phyloP scores from a whole-genome alignment of 2,797 vertebrate genomes.

The Potorous gilbertii region DNA sequence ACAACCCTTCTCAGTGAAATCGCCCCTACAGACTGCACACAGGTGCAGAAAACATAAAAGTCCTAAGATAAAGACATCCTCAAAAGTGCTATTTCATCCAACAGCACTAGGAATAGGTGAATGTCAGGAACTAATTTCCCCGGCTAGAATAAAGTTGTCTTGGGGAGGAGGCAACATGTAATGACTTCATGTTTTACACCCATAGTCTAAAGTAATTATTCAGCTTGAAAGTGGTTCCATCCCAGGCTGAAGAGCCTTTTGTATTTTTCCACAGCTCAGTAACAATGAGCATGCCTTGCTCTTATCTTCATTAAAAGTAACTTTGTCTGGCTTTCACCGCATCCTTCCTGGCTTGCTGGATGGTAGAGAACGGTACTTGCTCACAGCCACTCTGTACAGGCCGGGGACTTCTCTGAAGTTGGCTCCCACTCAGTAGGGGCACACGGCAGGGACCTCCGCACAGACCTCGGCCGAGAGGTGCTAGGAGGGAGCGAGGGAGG shows the following conservation, averaged over 20 bases:
- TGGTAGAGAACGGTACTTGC: not conserved
- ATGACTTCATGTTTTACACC: slow-evolving; percentile 61
- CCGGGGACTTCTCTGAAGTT: not conserved
- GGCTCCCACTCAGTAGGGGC: not conserved
- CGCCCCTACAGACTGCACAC: slow-evolving; percentile 13
- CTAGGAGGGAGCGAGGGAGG: not conserved
- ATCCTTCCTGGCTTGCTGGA: not conserved
- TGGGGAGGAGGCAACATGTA: slow-evolving; percentile 23
- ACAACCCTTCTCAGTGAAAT: not conserved
- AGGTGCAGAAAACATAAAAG: slow-evolving; percentile 51
- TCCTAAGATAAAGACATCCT: not conserved
- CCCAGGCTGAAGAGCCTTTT: slow-evolving; percentile 74
- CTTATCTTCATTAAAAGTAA: not conserved
- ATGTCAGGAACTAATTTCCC: not conserved
- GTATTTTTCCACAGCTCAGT: slow-evolving; percentile 54
- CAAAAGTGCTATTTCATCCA: not conserved
- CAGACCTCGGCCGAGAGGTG: not conserved
- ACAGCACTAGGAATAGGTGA: not conserved
- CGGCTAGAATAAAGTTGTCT: slow-evolving; percentile 41
- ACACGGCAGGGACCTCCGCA: not conserved
- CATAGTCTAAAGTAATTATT: slow-evolving; percentile 18
- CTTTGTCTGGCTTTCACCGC: not conserved
- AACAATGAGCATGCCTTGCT: slow-evolving; percentile 60
- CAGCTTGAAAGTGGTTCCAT: slow-evolving; percentile 56
- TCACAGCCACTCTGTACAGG: not conserved